Conservation (phyloP, 2,888 invertebrate genomes). For the Didymodactylos carnosus region DNA sequence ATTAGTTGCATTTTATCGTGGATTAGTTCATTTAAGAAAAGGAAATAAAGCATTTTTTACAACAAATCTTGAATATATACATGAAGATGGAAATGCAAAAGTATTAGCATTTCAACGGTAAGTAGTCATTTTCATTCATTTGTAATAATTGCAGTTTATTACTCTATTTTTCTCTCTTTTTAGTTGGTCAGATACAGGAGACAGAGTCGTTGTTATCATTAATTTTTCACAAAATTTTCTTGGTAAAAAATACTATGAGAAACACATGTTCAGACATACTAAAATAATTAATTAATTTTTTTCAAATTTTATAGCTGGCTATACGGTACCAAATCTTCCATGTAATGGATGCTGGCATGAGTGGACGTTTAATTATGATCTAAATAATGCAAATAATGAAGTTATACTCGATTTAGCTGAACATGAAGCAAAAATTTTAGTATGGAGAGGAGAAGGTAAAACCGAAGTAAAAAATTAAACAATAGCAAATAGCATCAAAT, state of each 20-base stretch:
- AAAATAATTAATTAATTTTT: not conserved
- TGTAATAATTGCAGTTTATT: not conserved
- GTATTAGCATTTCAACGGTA: not conserved
- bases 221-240: not conserved
- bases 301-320: not conserved
- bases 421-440: not conserved
- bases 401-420: not conserved
- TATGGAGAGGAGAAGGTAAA: not conserved
- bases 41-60: not conserved
- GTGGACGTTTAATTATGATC: not conserved
- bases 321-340: not conserved
- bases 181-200: not conserved
- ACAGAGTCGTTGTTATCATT: not conserved
- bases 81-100: not conserved
- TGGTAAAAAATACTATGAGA: too few species aligned
- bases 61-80: not conserved
- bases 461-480: too few species aligned
- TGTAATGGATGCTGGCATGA: not conserved
- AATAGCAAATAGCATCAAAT: too few species aligned
- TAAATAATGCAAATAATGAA: not conserved
- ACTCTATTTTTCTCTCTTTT: not conserved
- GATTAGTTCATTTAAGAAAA: not conserved
- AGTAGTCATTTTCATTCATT: not conserved
- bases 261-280: too few species aligned
- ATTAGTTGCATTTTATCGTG: not conserved